Evolutionary conservation across 2,113 vertebrate genomes (phyloP).

Genomic region (Elgaria multicarinata): DNA sequence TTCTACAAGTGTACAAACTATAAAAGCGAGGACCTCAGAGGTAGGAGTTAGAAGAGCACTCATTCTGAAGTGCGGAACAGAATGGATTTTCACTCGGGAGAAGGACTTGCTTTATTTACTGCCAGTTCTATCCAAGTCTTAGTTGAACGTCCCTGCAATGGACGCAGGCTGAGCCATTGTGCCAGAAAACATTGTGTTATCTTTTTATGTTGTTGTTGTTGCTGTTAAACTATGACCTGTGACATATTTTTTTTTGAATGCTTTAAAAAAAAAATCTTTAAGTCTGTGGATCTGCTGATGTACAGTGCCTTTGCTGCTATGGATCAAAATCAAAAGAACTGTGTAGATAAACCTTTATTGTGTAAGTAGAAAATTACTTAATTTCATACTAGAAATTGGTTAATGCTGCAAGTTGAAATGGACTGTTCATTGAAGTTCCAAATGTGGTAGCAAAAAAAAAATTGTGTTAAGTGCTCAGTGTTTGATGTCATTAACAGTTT

Average conservation of each 20-base stretch:
- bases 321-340: constrained; percentile 89
- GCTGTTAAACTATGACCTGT: constrained; percentile 86
- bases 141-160: constrained; percentile 75
- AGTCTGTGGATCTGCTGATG: constrained; percentile 91
- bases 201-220: constrained; percentile 86
- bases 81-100: constrained; percentile 73
- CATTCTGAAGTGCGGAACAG: constrained; percentile 70
- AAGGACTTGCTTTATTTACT: constrained; percentile 78
- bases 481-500: constrained; percentile 89
- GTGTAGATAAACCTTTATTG: constrained; percentile 88
- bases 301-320: constrained; percentile 93
- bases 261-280: constrained; percentile 81
- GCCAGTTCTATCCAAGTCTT: constrained; percentile 79
- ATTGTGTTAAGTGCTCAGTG: constrained; percentile 88
- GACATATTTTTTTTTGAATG: constrained; percentile 81
- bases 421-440: constrained; percentile 86
- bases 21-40: constrained; percentile 75
- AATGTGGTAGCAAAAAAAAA: constrained; percentile 85
- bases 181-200: constrained; percentile 83
- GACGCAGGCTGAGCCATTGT: constrained; percentile 82
- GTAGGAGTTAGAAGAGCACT: constrained; percentile 73
- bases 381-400: constrained; percentile 89
- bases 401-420: constrained; percentile 86
- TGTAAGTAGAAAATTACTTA: constrained; percentile 87
- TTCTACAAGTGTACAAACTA: constrained; percentile 73